Evolutionary conservation across 2,797 vertebrate species (phyloP).

Genomic region (Gymnoscopelus microlampas): DNA sequence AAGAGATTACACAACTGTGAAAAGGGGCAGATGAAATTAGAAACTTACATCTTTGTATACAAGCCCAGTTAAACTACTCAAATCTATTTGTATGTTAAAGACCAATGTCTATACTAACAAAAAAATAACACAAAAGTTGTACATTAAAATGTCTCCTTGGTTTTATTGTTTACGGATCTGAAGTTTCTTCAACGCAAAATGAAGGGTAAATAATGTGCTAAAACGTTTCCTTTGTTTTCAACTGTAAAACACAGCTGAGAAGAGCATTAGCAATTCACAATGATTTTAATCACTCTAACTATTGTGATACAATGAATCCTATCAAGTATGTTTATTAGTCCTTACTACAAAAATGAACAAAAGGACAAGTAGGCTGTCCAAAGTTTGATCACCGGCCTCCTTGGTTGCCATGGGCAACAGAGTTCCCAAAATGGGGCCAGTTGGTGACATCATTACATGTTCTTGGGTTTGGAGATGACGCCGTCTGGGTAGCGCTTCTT

Average conservation of each 20-base stretch:
- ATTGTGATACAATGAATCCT: conserved; percentile 3
- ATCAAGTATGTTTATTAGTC: conserved; percentile 46
- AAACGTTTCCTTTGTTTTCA: too few species aligned
- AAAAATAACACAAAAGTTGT: conserved; percentile 26
- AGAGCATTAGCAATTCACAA: not conserved
- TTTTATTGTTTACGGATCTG: conserved; percentile 26
- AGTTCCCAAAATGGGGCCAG: conserved; percentile 10
- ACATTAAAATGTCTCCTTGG: conserved; percentile 38
- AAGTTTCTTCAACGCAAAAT: not conserved
- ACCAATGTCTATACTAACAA: conserved; percentile 52
- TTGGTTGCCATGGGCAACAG: conserved; percentile 10
- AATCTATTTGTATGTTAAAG: conserved; percentile 19
- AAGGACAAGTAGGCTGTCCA: conserved; percentile 24
- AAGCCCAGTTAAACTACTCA: conserved; percentile 15
- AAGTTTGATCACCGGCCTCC: conserved; percentile 4
- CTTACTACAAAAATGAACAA: conserved; percentile 52
- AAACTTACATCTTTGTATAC: conserved; percentile 22
- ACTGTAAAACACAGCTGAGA: not conserved
- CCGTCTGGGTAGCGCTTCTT: conserved; percentile 93
- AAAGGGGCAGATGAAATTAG: conserved; percentile 12
- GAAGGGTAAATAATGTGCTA: not conserved
- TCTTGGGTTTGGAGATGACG: conserved; percentile 92
- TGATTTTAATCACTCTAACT: not conserved
- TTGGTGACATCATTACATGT: conserved; percentile 70
- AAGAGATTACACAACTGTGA: conserved; percentile 26